Evolutionary conservation across 2,888 invertebrate genomes (phyloP), one percentile per base, ranked within the genome.

Genomic region (Aethes cnicana): DNA sequence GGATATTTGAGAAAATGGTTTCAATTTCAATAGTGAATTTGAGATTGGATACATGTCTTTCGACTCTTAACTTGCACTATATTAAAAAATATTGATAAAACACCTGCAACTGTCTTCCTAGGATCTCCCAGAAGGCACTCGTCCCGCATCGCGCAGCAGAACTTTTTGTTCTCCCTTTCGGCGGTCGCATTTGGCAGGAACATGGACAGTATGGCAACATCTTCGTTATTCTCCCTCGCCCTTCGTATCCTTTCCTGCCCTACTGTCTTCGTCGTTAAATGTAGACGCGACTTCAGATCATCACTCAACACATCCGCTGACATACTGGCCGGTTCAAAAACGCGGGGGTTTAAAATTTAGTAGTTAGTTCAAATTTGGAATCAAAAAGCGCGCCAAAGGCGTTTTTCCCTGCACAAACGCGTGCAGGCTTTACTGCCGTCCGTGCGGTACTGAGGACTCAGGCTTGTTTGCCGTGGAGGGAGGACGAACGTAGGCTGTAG

Each of bases 171-270:
- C 68, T 93, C 93, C 66, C 84, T 73, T 53, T 92, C 92, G 68
- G 91, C 91, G 37, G 91, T 91, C 25, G 92, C 91, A 65, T 91
- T 91, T 35, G 96, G 94, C 55, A 96, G 90, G 72, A 96, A 95
- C 94, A 96, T 95, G 60, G 96, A 95, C 66, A 96, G 88, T 66
- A 97, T 93, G 46, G 96, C 96, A 55, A 96, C 93, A 86, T 97
- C 97, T 85, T 96, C 96, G 81, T 96, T 95, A 74, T 93, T 93
- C 68, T 95, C 95, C 84, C 93, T 92, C 56, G 96, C 95, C 73
- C 93, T 91, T 64, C 93, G 92, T 70, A 96, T 95, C 75, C 95
- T 91, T 9, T 96, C 95, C 69, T 94, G 94, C n/a, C 95, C 95
- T 43, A 95, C 94, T 25, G 94, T 95, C 89, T 95, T 95, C 41